Conservation (phyloP, 2,797 vertebrate genomes). For the Melanotaenia trifasciata region DNA sequence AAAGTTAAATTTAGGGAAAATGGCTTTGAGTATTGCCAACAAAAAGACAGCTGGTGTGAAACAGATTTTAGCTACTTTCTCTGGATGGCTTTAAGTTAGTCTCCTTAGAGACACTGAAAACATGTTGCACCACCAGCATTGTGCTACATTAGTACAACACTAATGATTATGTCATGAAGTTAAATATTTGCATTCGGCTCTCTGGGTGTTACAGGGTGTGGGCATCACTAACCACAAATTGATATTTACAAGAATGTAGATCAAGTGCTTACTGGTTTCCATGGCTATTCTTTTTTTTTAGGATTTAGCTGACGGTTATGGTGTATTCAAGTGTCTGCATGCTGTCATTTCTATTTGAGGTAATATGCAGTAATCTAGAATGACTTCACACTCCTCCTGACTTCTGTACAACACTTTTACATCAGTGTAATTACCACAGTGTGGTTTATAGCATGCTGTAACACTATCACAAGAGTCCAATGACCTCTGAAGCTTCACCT, state of each 20-base stretch:
- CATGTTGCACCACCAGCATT: constrained; percentile 20
- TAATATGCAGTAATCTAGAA: constrained; percentile 11
- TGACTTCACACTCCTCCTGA: constrained; percentile 41
- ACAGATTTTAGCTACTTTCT: background rate
- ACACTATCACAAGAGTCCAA: constrained; percentile 1
- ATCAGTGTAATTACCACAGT: constrained; percentile 16
- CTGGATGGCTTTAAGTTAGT: constrained; percentile 4
- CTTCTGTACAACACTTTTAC: constrained; percentile 1
- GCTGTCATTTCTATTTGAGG: constrained; percentile 58
- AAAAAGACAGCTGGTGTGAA: background rate
- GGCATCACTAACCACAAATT: constrained; percentile 69
- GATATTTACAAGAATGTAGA: constrained; percentile 75
- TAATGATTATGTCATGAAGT: constrained; percentile 65
- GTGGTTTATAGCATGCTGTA: constrained; percentile 6
- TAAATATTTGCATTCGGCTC: constrained; percentile 74
- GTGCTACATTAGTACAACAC: constrained; percentile 35
- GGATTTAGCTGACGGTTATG: constrained; percentile 45
- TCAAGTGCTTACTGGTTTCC: constrained; percentile 65
- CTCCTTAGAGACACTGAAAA: constrained; percentile 20
- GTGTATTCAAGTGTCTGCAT: constrained; percentile 46
- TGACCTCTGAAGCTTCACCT: constrained; percentile 7
- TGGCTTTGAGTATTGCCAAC: background rate
- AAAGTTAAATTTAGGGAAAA: constrained; percentile 1
- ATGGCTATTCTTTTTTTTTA: constrained; percentile 64
- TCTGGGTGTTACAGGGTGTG: constrained; percentile 72